These are phyloP conservation scores for Aphodius granarius DNA, from an alignment of 2,888 invertebrate species.

Conservation along the genomic window DNA sequence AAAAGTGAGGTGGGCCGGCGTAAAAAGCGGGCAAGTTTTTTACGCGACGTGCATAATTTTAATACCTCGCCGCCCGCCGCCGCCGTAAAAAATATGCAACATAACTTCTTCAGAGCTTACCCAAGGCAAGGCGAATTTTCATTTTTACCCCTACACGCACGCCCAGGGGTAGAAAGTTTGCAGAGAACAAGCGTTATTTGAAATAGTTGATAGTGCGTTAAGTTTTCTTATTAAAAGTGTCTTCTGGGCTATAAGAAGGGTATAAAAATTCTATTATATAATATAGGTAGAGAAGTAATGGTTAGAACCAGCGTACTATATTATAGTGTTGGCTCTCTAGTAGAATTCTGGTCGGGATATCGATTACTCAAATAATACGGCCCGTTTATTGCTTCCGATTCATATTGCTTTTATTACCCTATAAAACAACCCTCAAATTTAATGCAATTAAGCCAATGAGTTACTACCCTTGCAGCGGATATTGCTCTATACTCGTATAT, in stretches of 20 bases:
- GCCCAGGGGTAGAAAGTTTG: background rate
- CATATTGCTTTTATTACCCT: constrained; percentile 32
- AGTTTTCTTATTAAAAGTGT: background rate
- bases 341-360: background rate
- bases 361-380: background rate
- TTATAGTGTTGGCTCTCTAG: background rate
- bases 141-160: background rate
- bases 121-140: background rate
- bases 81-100: background rate
- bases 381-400: constrained; percentile 35
- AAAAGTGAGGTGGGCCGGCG: constrained; percentile 2
- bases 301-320: no score
- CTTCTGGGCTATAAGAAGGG: no score
- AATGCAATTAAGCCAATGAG: constrained; percentile 28
- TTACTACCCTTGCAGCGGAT: constrained; percentile 17
- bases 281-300: no score
- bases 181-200: background rate
- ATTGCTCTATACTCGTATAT: background rate
- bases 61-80: background rate
- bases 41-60: background rate
- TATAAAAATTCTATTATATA: no score
- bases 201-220: background rate
- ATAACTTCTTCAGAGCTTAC: background rate
- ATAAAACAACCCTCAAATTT: constrained; percentile 29
- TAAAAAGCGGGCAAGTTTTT: background rate